Percentiles rank a stretch among this genome's conserved stretches.
Conservation (phyloP, 2,888 invertebrate species). For the Stenotaenia linearis region DNA sequence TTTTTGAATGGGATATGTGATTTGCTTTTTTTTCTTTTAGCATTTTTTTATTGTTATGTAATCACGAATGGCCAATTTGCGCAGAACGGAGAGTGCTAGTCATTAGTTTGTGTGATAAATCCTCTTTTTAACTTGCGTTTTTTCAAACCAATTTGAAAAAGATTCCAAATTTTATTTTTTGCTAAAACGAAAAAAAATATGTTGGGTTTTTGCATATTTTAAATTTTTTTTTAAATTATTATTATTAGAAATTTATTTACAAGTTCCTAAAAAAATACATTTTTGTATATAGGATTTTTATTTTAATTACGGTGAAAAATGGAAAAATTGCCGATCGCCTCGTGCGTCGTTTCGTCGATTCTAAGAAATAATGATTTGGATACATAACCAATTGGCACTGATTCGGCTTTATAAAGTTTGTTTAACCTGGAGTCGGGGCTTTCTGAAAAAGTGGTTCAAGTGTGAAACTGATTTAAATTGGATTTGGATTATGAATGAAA, state of each 20-base stretch:
- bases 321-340: not conserved
- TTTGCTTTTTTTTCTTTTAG: not conserved
- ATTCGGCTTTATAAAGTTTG: no score
- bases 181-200: not conserved
- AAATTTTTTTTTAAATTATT: not conserved
- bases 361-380: no score
- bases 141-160: not conserved
- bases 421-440: no score
- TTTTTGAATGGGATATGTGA: slow-evolving; percentile 12
- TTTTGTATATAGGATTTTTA: slow-evolving; percentile 21
- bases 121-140: not conserved
- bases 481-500: not conserved
- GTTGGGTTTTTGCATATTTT: slow-evolving; percentile 10
- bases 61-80: slow-evolving; percentile 1
- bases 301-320: not conserved
- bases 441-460: no score
- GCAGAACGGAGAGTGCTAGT: slow-evolving; percentile 5
- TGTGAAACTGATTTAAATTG: not conserved
- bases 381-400: no score
- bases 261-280: slow-evolving; percentile 17
- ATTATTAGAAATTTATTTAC: not conserved
- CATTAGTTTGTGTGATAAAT: slow-evolving; percentile 2
- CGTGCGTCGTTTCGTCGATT: no score
- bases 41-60: not conserved
- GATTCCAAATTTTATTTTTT: not conserved